Evolutionary conservation across 2,888 invertebrate species (phyloP).

Genomic region (Bellardia bayeri): DNA sequence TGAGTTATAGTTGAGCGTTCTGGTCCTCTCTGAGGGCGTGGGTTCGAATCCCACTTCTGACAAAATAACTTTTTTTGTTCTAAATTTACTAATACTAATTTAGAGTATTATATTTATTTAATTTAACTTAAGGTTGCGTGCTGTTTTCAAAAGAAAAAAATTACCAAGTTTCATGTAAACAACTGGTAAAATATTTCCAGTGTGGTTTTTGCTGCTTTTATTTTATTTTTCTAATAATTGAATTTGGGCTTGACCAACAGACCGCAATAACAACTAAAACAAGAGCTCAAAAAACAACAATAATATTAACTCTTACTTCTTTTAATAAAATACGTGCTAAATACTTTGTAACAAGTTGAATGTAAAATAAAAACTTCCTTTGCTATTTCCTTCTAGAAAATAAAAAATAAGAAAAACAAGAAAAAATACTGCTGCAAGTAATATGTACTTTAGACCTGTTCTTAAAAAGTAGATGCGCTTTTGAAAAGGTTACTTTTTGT

Average conservation of each 20-base stretch:
- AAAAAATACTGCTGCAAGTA: neutral
- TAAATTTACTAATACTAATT: too few species aligned
- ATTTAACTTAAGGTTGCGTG: neutral
- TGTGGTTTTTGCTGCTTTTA: neutral
- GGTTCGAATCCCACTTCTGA: slow-evolving; percentile 81
- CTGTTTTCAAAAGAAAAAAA: neutral
- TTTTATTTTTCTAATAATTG: neutral
- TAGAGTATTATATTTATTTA: too few species aligned
- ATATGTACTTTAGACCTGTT: neutral
- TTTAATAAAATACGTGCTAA: slow-evolving; percentile 38
- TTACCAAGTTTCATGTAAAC: slow-evolving; percentile 30
- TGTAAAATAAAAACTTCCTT: slow-evolving; percentile 21
- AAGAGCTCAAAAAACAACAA: neutral
- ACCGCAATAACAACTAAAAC: neutral
- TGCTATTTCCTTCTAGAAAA: slow-evolving; percentile 27
- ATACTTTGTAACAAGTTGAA: slow-evolving; percentile 39
- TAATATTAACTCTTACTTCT: neutral
- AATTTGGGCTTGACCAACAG: slow-evolving; percentile 14
- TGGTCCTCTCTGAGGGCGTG: slow-evolving; percentile 83
- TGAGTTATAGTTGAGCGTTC: slow-evolving; percentile 77
- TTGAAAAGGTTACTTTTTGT: too few species aligned
- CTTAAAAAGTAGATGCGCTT: too few species aligned
- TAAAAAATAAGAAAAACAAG: neutral
- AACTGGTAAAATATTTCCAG: slow-evolving; percentile 25
- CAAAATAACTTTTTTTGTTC: slow-evolving; percentile 74